Base-by-base conservation (phyloP, 2,797 vertebrate genomes). In the Erpetoichthys calabaricus region DNA sequence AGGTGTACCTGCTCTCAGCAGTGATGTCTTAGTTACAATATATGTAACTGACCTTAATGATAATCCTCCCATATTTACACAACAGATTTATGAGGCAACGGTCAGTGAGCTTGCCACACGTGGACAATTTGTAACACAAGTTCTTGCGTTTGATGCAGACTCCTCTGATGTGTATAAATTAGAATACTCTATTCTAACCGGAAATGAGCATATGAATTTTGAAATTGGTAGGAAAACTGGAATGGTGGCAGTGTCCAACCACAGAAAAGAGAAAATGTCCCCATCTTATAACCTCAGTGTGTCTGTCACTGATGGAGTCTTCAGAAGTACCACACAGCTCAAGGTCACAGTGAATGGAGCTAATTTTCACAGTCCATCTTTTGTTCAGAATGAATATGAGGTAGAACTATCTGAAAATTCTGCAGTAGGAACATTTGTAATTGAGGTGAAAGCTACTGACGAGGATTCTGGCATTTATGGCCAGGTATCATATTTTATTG, bases 251-350 rank as follows among this genome's bases (percentile, higher is more conserved):
- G 77, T 96, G 60, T 94, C 94, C 47, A 94, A 91, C 69, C 76
- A 92, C 62, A 85, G 84, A 10, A 88, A 80, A 61, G 81, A 83
- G 3, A 64, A 83, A 0, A 75, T 97, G 70, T 86, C 84, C 65
- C 72, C 88, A 1, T 63, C 75, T 62, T 95, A 97, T 70, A 79
- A 76, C 61, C 89, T 99, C 43, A 94, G 86, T 0, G 61, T 97
- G 4, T 95, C 94, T 0, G 94, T 97, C 56, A 94, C 94, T 1
- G 96, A 99, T 59, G 90, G 95, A 0, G 96, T 99, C 4, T 99
- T 98, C 69, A 87, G 91, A 72, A 92, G 82, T 71, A 89, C 90
- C 1, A 84, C 90, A 44, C 73, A 84, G 50, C 87, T 97, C 56
- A 75, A 71, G 1, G 51, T 99, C 44, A 76, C 72, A 6, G 86